These are phyloP conservation scores for Rhabdornis inornatus DNA, from an alignment of 2,113 vertebrate genomes.

Conservation along the genomic window DNA sequence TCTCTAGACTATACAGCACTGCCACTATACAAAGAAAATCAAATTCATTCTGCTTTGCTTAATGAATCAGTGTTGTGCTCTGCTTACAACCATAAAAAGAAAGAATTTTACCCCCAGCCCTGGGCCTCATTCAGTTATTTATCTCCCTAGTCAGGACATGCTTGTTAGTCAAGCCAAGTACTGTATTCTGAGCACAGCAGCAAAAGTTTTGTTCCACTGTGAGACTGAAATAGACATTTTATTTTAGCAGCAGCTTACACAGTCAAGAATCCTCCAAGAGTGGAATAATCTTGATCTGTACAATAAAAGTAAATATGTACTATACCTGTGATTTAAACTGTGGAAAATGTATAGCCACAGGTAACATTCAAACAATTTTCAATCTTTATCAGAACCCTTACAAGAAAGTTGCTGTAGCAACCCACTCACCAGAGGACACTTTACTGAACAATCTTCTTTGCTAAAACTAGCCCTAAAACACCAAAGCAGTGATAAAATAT, in stretches of 20 bases:
- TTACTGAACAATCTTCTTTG: not conserved
- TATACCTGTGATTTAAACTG: not conserved
- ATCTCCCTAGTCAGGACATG: constrained; percentile 17
- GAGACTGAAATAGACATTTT: not conserved
- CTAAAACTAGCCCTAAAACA: not conserved
- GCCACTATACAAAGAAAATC: not conserved
- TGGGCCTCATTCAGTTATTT: constrained; percentile 51
- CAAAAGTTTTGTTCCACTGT: not conserved
- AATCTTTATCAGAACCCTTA: not conserved
- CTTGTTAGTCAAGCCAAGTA: constrained; percentile 51
- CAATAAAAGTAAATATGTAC: not conserved
- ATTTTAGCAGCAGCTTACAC: not conserved
- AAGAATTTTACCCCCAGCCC: constrained; percentile 43
- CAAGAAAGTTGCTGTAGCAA: not conserved
- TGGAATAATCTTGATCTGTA: not conserved
- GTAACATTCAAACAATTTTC: not conserved
- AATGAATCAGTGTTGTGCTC: constrained; percentile 24
- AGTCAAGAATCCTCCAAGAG: not conserved
- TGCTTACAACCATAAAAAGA: constrained; percentile 16
- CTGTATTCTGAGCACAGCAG: not conserved
- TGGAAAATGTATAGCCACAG: not conserved
- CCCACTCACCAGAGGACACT: not conserved
- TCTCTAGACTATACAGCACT: not conserved
- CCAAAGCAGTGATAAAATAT: not conserved
- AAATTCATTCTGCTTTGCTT: constrained; percentile 32